Base-by-base conservation (phyloP, 2,888 invertebrate species). In the Drosophila helvetica region DNA sequence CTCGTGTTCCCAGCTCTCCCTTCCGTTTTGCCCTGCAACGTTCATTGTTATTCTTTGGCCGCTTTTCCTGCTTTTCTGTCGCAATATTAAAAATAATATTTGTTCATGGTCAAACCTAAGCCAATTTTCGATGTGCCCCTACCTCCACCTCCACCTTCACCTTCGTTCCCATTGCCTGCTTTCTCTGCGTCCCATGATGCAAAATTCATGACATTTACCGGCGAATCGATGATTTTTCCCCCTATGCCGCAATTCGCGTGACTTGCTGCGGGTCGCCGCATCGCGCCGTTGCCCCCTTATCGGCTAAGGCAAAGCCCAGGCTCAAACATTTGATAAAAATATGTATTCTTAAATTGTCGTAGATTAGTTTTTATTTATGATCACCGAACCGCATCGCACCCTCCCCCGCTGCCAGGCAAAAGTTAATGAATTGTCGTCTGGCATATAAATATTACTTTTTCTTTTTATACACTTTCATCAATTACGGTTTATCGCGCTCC, bases 101-200 rank as follows among this genome's bases (percentile, higher is more conserved):
- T 74, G 57, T 74, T 79, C 84, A 85, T 51, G 84, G 84, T 58
- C 84, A 82, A 58, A 68, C 69, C 74, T 84, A 87, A 85, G 80
- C 84, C 85, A 80, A 87, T 85, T 87, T 77, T 69, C 62, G 64
- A 76, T 65, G 68, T 42, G 25, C 17, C 38, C 33, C 18, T 43
- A 19, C 22, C 48, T 45, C 25, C 22, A 22, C 22, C 22, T 22
- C 22, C 22, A 22, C 17, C 38, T 45, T 12, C 33, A 19, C 22
- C 48, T 50, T 25, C n/a, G 8, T 15, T 19, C 8, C 42, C 48
- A 18, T 15, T n/a, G 25, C 15, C 10, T 10, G 10, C 48, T 47
- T 10, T 22, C 30, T 19, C 6, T 12, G 1, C 17, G 3, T 42
- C 58, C 38, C 47, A 42, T 18, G 9, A 10, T 47, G 30, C 30